Evolutionary conservation across 2,888 invertebrate species (phyloP).

Genomic region (Girardia tigrina): DNA sequence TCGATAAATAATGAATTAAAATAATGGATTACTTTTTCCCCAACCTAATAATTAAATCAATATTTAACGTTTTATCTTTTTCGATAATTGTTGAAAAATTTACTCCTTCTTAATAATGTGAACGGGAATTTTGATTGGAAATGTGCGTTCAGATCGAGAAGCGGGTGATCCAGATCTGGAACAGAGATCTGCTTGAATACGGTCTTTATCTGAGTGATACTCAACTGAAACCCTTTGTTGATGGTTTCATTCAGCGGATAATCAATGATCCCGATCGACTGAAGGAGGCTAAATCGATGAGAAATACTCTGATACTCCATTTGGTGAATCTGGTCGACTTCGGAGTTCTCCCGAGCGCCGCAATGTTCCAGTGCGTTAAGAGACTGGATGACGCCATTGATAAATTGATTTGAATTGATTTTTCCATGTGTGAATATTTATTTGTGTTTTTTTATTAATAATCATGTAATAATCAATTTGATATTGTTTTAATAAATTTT

Average conservation of each 20-base stretch:
- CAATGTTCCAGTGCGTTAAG: not conserved
- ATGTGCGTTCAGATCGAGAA: conserved; percentile 67
- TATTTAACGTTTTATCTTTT: too few relatives aligned
- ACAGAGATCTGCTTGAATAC: conserved; percentile 58
- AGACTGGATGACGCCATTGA: not conserved
- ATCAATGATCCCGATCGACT: not conserved
- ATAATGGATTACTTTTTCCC: too few relatives aligned
- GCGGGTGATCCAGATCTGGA: conserved; percentile 96
- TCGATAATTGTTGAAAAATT: too few relatives aligned
- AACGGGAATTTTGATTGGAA: too few relatives aligned
- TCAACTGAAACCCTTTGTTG: conserved; percentile 28
- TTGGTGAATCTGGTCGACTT: conserved; percentile 36
- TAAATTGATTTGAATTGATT: not conserved
- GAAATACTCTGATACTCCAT: conserved; percentile 36
- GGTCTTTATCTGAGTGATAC: conserved; percentile 28
- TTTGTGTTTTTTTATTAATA: not conserved
- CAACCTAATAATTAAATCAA: too few relatives aligned
- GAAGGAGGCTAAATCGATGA: conserved; percentile 29
- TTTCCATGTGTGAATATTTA: not conserved
- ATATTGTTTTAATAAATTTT: too few relatives aligned
- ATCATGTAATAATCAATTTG: too few relatives aligned
- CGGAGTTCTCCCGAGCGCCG: conserved; percentile 8
- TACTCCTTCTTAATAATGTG: too few relatives aligned
- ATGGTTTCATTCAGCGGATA: conserved; percentile 15
- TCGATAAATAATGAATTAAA: too few relatives aligned